phyloP scores from a whole-genome alignment of 2,113 vertebrate genomes.

The Chaetodon auriga region DNA sequence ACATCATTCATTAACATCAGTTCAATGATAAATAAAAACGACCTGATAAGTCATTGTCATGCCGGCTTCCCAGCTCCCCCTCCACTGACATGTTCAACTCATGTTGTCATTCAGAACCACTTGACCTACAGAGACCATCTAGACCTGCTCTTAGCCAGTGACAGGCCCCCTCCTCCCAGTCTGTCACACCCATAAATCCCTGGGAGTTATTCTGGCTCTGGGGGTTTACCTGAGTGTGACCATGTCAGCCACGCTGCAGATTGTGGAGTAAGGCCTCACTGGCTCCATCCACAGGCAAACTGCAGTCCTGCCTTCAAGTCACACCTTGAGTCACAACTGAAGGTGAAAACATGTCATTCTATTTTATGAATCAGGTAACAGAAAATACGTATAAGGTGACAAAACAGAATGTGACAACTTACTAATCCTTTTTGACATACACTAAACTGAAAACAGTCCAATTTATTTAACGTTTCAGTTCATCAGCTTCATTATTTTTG shows the following conservation, averaged over 20 bases:
- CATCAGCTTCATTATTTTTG: too few species aligned
- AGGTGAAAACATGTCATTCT: background rate
- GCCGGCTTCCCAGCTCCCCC: background rate
- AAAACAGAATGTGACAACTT: too few species aligned
- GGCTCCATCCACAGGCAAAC: too few species aligned
- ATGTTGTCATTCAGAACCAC: too few species aligned
- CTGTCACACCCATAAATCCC: background rate
- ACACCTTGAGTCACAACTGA: background rate
- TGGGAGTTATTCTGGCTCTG: background rate
- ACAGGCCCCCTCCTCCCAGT: background rate
- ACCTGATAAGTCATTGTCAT: background rate
- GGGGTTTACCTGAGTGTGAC: background rate
- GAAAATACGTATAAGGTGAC: too few species aligned
- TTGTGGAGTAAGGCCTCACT: too few species aligned
- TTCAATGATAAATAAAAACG: background rate
- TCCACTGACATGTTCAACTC: background rate
- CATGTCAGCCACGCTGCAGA: too few species aligned
- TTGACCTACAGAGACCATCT: background rate
- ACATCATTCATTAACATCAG: background rate
- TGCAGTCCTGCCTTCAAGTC: background rate
- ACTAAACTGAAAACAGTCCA: too few species aligned
- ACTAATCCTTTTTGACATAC: too few species aligned
- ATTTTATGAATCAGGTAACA: background rate
- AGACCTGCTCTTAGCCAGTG: background rate
- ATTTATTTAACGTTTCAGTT: too few species aligned